These are phyloP conservation scores for Pseudochromis fuscus DNA, from an alignment of 2,797 vertebrate genomes.

Conservation along the genomic window DNA sequence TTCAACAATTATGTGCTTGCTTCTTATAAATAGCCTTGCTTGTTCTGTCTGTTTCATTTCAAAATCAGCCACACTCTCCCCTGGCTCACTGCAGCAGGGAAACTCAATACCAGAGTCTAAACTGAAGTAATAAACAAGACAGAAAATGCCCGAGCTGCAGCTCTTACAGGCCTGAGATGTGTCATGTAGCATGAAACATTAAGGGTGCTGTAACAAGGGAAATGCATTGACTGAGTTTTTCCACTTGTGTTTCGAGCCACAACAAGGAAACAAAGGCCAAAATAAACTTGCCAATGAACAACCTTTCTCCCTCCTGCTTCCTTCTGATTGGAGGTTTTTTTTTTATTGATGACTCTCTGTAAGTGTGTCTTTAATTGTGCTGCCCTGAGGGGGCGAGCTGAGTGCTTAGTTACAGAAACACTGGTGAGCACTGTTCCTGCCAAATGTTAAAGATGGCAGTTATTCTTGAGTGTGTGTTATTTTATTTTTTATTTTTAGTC, in stretches of 20 bases:
- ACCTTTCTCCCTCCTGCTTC: constrained; percentile 50
- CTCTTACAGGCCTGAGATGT: constrained; percentile 53
- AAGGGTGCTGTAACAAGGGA: constrained; percentile 44
- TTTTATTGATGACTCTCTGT: constrained; percentile 70
- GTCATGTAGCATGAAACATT: constrained; percentile 63
- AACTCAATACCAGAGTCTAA: constrained; percentile 74
- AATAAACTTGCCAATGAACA: constrained; percentile 38
- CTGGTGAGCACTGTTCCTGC: constrained; percentile 51
- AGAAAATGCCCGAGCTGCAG: constrained; percentile 58
- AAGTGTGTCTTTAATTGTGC: constrained; percentile 72
- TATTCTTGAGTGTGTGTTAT: constrained; percentile 54
- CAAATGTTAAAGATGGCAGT: constrained; percentile 75
- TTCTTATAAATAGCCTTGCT: constrained; percentile 76
- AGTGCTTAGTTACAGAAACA: constrained; percentile 63
- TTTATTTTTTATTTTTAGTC: constrained; percentile 52
- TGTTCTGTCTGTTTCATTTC: constrained; percentile 79
- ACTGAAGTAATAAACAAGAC: constrained; percentile 75
- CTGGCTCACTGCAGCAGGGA: constrained; percentile 58
- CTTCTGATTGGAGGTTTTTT: constrained; percentile 23
- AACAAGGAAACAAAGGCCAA: constrained; percentile 51
- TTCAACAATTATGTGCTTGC: constrained; percentile 78
- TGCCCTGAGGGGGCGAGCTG: constrained; percentile 37
- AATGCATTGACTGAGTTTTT: constrained; percentile 50
- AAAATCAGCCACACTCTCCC: constrained; percentile 57
- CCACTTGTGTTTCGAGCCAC: constrained; percentile 61